Conservation (phyloP, 2,888 invertebrate species). For the Ormyrus pomaceus region DNA sequence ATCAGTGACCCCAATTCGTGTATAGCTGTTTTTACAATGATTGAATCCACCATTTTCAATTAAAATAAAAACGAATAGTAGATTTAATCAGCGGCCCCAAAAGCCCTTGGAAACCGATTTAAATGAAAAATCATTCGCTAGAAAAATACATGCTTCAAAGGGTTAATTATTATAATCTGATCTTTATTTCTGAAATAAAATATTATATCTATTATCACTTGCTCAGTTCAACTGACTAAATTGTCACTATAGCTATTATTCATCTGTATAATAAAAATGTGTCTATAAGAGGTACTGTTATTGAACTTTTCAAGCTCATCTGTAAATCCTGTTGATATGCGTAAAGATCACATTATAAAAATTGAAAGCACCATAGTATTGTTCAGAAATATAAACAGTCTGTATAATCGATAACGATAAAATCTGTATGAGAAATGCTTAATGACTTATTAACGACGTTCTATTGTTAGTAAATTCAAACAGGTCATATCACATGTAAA, state of each 20-base stretch:
- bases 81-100: too few relatives aligned
- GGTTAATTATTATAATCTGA: conserved; percentile 28
- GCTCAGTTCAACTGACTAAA: conserved; percentile 56
- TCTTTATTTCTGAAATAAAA: conserved; percentile 41
- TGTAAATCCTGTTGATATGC: too few relatives aligned
- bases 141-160: too few relatives aligned
- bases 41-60: too few relatives aligned
- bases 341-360: conserved; percentile 11
- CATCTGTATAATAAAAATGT: conserved; percentile 45
- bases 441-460: background rate
- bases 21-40: too few relatives aligned
- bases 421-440: conserved; percentile 17
- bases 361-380: conserved; percentile 42
- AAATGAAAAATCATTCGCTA: too few relatives aligned
- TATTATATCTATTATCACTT: conserved; percentile 28
- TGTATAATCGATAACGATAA: conserved; percentile 40
- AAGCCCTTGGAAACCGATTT: too few relatives aligned
- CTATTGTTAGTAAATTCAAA: conserved; percentile 36
- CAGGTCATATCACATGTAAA: conserved; percentile 44
- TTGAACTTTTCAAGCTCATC: conserved; percentile 41
- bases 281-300: conserved; percentile 24
- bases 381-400: conserved; percentile 27
- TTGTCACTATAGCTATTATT: conserved; percentile 37
- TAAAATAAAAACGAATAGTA: too few relatives aligned
- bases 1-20: too few relatives aligned